A percentile compares a stretch with the other conserved stretches of the same genome.
Conservation (phyloP, 2,113 vertebrate species). For the Picathartes gymnocephalus region DNA sequence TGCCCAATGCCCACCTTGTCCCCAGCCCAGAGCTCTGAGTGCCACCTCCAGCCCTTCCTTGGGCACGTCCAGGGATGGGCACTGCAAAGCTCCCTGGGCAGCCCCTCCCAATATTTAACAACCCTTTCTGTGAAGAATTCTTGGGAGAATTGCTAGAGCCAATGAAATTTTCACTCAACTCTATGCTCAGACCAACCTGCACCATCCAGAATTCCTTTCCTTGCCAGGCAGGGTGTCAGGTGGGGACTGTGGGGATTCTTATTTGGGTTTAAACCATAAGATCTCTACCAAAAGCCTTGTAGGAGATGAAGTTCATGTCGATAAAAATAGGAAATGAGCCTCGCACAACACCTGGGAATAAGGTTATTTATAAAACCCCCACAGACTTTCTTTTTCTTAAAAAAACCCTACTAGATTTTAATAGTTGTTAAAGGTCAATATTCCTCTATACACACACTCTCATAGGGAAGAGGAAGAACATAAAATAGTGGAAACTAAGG, state of each 20-base stretch:
- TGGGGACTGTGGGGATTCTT: background rate
- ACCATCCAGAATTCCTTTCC: background rate
- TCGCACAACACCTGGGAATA: background rate
- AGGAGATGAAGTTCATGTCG: rapidly evolving
- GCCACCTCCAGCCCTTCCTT: background rate
- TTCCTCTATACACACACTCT: background rate
- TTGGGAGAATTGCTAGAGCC: background rate
- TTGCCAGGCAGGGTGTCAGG: background rate
- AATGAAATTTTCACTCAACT: background rate
- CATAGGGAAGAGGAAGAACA: background rate
- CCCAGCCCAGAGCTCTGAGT: background rate
- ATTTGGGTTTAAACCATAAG: background rate
- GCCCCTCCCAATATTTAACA: background rate
- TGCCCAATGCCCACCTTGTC: background rate
- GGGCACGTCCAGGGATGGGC: background rate
- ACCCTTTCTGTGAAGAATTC: background rate
- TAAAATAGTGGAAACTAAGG: background rate
- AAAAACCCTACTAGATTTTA: background rate
- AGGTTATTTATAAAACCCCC: background rate
- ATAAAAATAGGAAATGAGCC: background rate
- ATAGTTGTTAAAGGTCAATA: background rate
- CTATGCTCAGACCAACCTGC: background rate
- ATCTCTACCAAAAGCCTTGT: background rate
- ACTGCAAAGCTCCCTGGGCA: background rate
- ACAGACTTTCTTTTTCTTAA: background rate